Evolutionary conservation across 1,140 invertebrate species (phyloP), one percentile per base, ranked within the genome.

Genomic region (Drosophila lowei): DNA sequence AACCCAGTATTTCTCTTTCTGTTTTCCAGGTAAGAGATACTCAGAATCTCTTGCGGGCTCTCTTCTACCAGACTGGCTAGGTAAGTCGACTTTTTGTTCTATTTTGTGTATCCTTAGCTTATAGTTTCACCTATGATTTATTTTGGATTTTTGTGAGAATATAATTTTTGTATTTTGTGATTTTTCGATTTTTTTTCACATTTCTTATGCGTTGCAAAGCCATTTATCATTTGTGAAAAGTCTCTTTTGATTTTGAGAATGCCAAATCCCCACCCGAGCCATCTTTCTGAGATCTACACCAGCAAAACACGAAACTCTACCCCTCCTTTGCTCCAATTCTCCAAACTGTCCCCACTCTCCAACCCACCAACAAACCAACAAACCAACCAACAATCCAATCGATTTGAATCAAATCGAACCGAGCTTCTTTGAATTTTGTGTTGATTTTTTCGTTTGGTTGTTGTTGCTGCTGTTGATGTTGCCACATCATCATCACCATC

Each of bases 31-130:
- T 91, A 91, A 91, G 90, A 91, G 91, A 91, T 91, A 91, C 84
- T 90, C 91, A 90, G 91, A 91, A 91, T 91, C 91, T 91, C 91
- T 91, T 91, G 90, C 91, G 91, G 90, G 91, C 72, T 91, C 91
- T 70, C 79, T 91, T 79, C 91, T 91, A 75, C 91, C 91, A 84
- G 91, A 91, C 79, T 91, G 91, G 91, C 78, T 91, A 91, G 91
- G 91, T 91, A 91, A 91, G 91, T 91, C 70, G 54, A 72, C 48
- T 70, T 80, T 89, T 74, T 73, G 60, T 71, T 77, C 70, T 63
- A 64, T 75, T 77, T 74, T 85, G 71, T 77, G 83, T 83, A 71
- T 72, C 75, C 74, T 79, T 83, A 81, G 54, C 64, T 76, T 81
- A 63, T 90, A 78, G 48, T 84, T 86, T 90, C 30, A 57, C 49